These are phyloP conservation scores for Acanthosepion lycidas DNA, from an alignment of 2,888 invertebrate species.

Conservation along the genomic window DNA sequence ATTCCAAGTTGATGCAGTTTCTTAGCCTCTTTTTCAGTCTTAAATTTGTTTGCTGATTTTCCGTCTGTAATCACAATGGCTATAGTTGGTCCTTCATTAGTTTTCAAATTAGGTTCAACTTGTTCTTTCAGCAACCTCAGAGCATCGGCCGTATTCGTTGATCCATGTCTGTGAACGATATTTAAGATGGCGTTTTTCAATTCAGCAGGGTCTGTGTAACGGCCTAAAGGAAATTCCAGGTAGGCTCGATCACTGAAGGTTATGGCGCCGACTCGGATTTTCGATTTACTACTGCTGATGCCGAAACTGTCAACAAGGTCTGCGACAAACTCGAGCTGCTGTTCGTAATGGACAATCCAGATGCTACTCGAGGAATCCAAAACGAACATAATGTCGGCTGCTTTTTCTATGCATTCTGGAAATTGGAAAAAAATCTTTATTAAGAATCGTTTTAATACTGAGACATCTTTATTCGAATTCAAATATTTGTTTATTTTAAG, in stretches of 20 bases:
- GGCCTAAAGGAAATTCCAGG: slow-evolving; percentile 56
- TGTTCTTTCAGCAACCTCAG: not conserved
- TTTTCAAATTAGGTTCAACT: not conserved
- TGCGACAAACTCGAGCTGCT: slow-evolving; percentile 60
- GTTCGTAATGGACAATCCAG: slow-evolving; percentile 62
- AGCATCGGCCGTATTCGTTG: not conserved
- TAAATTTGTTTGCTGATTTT: not conserved
- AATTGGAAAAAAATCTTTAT: not conserved
- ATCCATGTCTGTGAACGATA: slow-evolving; percentile 48
- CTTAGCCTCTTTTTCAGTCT: not conserved
- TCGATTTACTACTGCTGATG: slow-evolving; percentile 52
- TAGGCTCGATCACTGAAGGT: slow-evolving; percentile 57
- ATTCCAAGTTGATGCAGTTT: not conserved
- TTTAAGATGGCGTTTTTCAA: slow-evolving; percentile 54
- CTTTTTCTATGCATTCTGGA: slow-evolving; percentile 60
- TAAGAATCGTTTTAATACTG: not conserved
- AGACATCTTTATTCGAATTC: not conserved
- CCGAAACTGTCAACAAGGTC: slow-evolving; percentile 58
- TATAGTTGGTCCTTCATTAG: not conserved
- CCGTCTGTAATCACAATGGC: slow-evolving; percentile 3
- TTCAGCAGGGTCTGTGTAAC: slow-evolving; percentile 51
- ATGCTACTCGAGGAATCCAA: slow-evolving; percentile 67
- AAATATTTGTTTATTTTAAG: not conserved
- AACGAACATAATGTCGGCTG: slow-evolving; percentile 63
- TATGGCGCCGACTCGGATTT: slow-evolving; percentile 61